phyloP scores from a whole-genome alignment of 2,113 vertebrate species.

The Pogonocichla stellata region DNA sequence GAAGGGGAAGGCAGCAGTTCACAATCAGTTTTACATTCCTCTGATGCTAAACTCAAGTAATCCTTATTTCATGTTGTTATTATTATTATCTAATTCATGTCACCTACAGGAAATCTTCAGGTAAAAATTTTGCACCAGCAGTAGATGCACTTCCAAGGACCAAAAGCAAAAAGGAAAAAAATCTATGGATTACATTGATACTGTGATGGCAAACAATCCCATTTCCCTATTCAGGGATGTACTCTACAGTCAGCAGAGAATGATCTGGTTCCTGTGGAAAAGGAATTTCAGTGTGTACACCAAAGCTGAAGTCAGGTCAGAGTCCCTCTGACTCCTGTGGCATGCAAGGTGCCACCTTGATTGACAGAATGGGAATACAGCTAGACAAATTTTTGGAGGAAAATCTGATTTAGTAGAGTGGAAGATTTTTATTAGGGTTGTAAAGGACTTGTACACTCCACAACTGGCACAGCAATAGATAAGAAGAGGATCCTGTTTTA shows the following conservation, averaged over 20 bases:
- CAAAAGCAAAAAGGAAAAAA: neutral
- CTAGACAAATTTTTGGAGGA: neutral
- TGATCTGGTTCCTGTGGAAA: neutral
- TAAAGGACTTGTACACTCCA: neutral
- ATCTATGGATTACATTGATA: neutral
- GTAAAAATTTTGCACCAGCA: neutral
- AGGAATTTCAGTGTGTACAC: neutral
- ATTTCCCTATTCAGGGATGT: neutral
- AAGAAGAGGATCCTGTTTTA: neutral
- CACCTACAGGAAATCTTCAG: neutral
- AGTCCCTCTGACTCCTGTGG: neutral
- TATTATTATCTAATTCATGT: neutral
- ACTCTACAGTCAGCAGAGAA: neutral
- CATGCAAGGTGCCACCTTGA: fast-evolving
- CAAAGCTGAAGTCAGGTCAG: neutral
- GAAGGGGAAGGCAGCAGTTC: neutral
- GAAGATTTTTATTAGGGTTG: neutral
- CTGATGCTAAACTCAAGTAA: neutral
- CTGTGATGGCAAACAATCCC: neutral
- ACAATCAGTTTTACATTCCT: neutral
- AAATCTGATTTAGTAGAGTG: neutral
- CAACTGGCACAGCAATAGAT: neutral
- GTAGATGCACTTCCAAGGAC: neutral
- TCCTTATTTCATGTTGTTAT: neutral
- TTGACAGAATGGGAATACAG: neutral